These are phyloP conservation scores for Dasyprocta punctata DNA, from an alignment of 2,113 vertebrate genomes.

Conservation along the genomic window DNA sequence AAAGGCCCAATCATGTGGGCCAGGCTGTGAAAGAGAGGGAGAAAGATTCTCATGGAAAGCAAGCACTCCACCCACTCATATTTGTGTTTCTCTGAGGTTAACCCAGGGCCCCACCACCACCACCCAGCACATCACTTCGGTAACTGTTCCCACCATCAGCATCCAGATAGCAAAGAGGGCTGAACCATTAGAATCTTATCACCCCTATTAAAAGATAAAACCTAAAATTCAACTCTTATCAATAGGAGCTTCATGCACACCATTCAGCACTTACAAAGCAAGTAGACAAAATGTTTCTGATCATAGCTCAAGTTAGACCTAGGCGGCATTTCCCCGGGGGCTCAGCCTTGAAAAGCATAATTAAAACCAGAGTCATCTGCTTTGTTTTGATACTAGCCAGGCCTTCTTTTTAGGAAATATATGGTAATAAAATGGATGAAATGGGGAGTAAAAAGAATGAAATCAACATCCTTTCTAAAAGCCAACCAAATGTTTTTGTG, in stretches of 20 bases:
- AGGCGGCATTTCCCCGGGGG: conserved; percentile 6
- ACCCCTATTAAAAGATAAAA: conserved; percentile 80
- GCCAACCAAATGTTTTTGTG: conserved; percentile 45
- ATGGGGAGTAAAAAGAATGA: conserved; percentile 66
- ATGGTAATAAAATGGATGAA: conserved; percentile 75
- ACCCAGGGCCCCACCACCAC: conserved; percentile 69
- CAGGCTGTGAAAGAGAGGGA: conserved; percentile 81
- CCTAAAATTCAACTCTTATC: conserved; percentile 74
- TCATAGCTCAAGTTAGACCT: neutral
- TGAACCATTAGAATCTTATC: conserved; percentile 76
- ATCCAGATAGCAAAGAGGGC: conserved; percentile 67
- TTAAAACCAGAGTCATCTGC: conserved; percentile 74
- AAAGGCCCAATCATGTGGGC: conserved; percentile 65
- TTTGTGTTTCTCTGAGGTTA: conserved; percentile 82
- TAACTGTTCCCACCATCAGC: conserved; percentile 76
- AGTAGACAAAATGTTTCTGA: conserved; percentile 61
- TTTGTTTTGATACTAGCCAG: conserved; percentile 76
- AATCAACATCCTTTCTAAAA: conserved; percentile 70
- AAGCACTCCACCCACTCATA: conserved; percentile 78
- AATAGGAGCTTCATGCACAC: conserved; percentile 59
- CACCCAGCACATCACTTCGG: conserved; percentile 55
- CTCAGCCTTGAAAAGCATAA: conserved; percentile 67
- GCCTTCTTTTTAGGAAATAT: conserved; percentile 76
- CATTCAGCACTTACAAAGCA: conserved; percentile 57
- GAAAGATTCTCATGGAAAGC: conserved; percentile 83